Conservation (phyloP, 35 echinoderm and acorn worm species). For the Lytechinus pictus region DNA sequence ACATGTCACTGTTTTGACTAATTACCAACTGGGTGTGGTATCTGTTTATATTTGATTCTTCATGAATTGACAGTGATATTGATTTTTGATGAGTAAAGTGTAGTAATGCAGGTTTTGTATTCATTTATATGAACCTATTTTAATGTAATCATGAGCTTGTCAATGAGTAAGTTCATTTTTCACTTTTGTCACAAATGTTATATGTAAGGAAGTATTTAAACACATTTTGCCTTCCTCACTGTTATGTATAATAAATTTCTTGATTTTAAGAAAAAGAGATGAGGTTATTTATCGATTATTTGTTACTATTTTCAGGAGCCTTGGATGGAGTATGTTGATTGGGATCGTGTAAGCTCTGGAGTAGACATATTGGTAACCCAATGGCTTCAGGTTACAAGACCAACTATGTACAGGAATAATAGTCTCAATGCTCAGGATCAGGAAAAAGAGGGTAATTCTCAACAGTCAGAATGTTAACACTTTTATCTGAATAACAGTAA, state of each 20-base stretch:
- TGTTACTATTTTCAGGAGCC: conserved; percentile 60
- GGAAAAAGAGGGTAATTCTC: conserved; percentile 16
- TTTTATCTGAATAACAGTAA: too few species aligned
- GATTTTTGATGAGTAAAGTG: too few species aligned
- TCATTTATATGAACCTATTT: too few species aligned
- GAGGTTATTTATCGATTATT: background rate
- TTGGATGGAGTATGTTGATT: conserved; percentile 86
- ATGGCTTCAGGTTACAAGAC: conserved; percentile 75
- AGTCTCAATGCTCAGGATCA: background rate
- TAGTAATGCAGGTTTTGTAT: too few species aligned
- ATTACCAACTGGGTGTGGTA: too few species aligned
- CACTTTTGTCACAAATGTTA: too few species aligned
- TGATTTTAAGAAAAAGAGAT: background rate
- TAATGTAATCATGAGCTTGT: too few species aligned
- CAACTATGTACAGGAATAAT: conserved; percentile 47
- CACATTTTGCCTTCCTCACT: background rate
- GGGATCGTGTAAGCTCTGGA: conserved; percentile 57
- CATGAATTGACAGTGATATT: too few species aligned
- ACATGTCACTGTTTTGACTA: too few species aligned
- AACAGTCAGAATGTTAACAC: background rate
- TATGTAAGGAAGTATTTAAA: too few species aligned
- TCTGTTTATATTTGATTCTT: too few species aligned
- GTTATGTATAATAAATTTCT: background rate
- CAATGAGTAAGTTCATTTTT: too few species aligned
- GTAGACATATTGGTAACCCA: conserved; percentile 58